Percentiles rank a stretch among this genome's conserved stretches.
These are phyloP conservation scores for Enteromius afrohamiltoni DNA, from an alignment of 2,797 vertebrate genomes.

Conservation along the genomic window DNA sequence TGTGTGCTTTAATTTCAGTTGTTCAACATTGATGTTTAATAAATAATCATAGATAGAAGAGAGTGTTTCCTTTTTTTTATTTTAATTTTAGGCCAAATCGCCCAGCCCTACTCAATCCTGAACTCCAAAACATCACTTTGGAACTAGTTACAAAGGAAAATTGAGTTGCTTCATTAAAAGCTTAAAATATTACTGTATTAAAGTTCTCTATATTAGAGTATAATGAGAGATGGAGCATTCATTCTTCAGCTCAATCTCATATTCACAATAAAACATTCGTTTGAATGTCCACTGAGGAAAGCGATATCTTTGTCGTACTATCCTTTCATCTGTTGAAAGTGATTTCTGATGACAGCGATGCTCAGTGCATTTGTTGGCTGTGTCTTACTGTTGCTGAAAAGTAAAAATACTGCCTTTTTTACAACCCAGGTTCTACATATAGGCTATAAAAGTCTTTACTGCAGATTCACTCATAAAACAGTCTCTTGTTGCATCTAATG, in stretches of 20 bases:
- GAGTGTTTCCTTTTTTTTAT: no score
- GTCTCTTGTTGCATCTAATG: background rate
- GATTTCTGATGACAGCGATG: background rate
- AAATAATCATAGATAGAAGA: no score
- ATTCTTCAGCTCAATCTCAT: background rate
- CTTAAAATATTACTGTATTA: background rate
- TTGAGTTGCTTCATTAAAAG: background rate
- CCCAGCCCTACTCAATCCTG: background rate
- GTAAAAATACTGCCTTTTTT: background rate
- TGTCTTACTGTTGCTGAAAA: background rate
- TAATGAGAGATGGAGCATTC: background rate
- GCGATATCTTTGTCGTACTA: background rate
- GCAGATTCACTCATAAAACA: background rate
- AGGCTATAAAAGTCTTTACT: background rate
- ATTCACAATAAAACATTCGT: background rate
- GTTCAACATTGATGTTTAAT: no score
- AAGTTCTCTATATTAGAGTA: background rate
- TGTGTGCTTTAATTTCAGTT: no score
- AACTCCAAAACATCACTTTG: background rate
- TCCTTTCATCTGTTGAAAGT: background rate
- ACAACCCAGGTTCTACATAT: background rate
- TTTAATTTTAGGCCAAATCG: no score
- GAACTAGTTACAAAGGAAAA: background rate
- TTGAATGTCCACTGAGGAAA: background rate
- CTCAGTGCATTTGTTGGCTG: background rate